phyloP scores from a whole-genome alignment of 2,888 invertebrate species.

The Drosophila lutescens region DNA sequence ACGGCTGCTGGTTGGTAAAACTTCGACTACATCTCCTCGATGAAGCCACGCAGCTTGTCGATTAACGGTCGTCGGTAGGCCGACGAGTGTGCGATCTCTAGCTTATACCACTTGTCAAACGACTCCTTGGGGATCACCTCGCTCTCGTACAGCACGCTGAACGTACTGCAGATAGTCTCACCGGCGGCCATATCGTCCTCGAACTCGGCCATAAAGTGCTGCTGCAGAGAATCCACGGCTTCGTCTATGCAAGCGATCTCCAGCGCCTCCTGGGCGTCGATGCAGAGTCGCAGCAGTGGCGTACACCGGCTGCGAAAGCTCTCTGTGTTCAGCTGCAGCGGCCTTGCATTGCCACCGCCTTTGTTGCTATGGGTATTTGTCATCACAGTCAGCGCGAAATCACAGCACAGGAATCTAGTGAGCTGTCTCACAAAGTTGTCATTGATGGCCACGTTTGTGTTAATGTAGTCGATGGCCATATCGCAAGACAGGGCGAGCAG shows the following conservation, averaged over 20 bases:
- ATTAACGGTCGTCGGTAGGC: conserved; percentile 49
- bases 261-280: conserved; percentile 76
- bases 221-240: conserved; percentile 70
- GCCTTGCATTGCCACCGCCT: conserved; percentile 30
- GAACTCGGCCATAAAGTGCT: conserved; percentile 59
- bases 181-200: conserved; percentile 67
- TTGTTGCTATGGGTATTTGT: conserved; percentile 34
- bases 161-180: conserved; percentile 73
- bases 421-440: conserved; percentile 76
- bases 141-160: conserved; percentile 77
- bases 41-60: conserved; percentile 51
- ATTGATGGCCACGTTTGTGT: conserved; percentile 82
- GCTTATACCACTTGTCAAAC: conserved; percentile 81
- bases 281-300: conserved; percentile 77
- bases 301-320: conserved; percentile 73
- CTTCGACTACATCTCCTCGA: conserved; percentile 53
- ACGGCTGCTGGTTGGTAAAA: conserved; percentile 4
- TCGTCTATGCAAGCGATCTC: conserved; percentile 81
- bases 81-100: conserved; percentile 47
- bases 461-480: conserved; percentile 82
- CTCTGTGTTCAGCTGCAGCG: conserved; percentile 63
- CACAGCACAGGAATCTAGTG: conserved; percentile 82
- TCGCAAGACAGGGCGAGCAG: conserved; percentile 73
- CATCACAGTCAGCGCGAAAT: conserved; percentile 77
- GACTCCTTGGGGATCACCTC: conserved; percentile 82